Base-by-base conservation (phyloP, 2,797 vertebrate species). In the Cossypha polioptera region DNA sequence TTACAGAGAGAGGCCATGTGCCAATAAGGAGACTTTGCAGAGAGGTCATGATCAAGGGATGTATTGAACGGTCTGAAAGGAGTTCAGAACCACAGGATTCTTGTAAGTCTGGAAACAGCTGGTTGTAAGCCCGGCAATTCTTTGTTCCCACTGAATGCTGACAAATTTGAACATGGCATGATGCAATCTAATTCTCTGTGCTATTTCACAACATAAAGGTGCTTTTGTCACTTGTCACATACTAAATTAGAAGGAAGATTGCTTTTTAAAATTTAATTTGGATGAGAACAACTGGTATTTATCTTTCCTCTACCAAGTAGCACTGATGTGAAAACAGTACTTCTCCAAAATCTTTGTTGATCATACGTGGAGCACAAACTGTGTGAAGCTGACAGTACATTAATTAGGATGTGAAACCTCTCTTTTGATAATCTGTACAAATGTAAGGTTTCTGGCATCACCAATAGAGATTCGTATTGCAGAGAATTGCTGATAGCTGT, bases 391-490 rank as follows among this genome's bases (percentile, higher is more conserved):
- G 82, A 72, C 68, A 88, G 58, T 86, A 40, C 66, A 47, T 78
- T 91, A 96, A 91, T 96, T 92, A 90, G 51, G 43, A 84, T 4
- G 26, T 80, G 35, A 90, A 92, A 79, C 51, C 69, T 92, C 75
- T 89, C 35, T 91, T n/a, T 85, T 79, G 35, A 18, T 85, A 75
- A 75, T 61, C 61, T 62, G 26, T 80, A 63, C 48, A 77, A 94
- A 91, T 82, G 22, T 28, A 81, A 84, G 65, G 13, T 75, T 94
- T 77, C 83, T 88, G 35, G 51, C 69, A 73, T 84, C 62, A 73
- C 76, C 69, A 54, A 12, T 47, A 75, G 71, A 45, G 80, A 80
- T 65, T 75, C 83, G 73, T 92, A 67, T 65, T 93, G 43, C 45
- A 69, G 43, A 71, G 19, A 88, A 82, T 71, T 94, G 68, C 40